Evolutionary conservation across 1,140 invertebrate species (phyloP), one percentile per base, ranked within the genome.

Genomic region (Lasaia peninsularis): DNA sequence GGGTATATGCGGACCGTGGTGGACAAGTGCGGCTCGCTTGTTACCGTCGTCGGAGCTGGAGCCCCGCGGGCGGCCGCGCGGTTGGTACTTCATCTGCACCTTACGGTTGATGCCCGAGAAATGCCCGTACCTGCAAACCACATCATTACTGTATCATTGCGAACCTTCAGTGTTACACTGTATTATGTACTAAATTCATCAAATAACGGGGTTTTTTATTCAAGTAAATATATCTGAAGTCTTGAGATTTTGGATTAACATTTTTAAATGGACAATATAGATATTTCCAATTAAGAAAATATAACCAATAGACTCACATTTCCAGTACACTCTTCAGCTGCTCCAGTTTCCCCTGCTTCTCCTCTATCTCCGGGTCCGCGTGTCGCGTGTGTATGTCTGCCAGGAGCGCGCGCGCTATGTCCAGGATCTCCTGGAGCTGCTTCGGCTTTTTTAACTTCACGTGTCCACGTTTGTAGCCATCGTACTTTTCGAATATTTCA

Each of bases 31-130:
- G 53, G 63, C 66, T 54, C 74, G 79, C 68, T 80, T 86, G 89
- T 92, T 94, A 96, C 96, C 96, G 92, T 98, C 97, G 92, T 99
- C 98, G 68, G 96, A 98, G 80, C 96, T 98, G 62, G 97, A 98
- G 64, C 95, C 94, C 73, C 97, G 93, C 10, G 97, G 97, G 60
- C 97, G 92, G 1, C 98, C 98, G 73, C 96, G 94, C 2, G 98
- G 98, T 88, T 99, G 97, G 89, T 99, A 99, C 89, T 99, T 99
- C 92, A 99, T 95, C 91, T 99, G 99, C 34, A 99, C 98, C 91
- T 99, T 99, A 49, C 99, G 93, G 92, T 99, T 99, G 64, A 99
- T 99, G 12, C 99, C 99, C 35, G 98, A 99, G 90, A 99, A 99
- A 90, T 99, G 98, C 0, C 99, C 98, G 90, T 99, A 99, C 97